Conservation (phyloP, 2,113 vertebrate genomes). For the Dunckerocampus dactyliophorus region DNA sequence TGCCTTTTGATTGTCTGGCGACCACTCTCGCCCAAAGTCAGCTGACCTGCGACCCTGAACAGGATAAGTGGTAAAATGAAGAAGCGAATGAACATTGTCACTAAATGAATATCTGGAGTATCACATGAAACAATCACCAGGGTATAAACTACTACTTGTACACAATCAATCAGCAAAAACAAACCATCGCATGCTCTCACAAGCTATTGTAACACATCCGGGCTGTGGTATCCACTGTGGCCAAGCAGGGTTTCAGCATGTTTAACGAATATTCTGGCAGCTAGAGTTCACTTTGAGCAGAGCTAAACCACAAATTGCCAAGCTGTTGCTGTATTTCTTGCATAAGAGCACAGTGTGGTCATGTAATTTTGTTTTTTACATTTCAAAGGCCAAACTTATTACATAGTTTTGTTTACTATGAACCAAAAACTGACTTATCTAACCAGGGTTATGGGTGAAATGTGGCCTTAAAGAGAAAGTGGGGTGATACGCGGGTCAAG, state of each 20-base stretch:
- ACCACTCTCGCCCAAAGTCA: too few relatives aligned
- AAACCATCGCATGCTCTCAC: not conserved
- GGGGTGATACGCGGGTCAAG: not conserved
- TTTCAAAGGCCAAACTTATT: too few relatives aligned
- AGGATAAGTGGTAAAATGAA: too few relatives aligned
- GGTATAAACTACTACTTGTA: not conserved
- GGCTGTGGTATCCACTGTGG: slow-evolving; percentile 20
- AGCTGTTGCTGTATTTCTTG: not conserved
- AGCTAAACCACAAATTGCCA: not conserved
- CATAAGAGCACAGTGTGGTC: not conserved
- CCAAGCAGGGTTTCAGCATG: slow-evolving; percentile 24
- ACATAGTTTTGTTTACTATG: not conserved
- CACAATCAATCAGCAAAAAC: not conserved
- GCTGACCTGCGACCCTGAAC: too few relatives aligned
- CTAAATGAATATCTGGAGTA: too few relatives aligned
- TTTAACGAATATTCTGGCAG: slow-evolving; percentile 27
- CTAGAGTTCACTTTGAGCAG: slow-evolving; percentile 15
- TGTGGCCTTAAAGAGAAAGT: not conserved
- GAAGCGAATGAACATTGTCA: too few relatives aligned
- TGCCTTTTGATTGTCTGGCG: not conserved
- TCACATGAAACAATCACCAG: not conserved
- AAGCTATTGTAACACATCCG: slow-evolving; percentile 19
- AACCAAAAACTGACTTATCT: not conserved
- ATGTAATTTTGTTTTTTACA: not conserved
- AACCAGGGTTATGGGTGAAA: not conserved